Evolutionary conservation across 2,113 vertebrate genomes (phyloP).

Genomic region (Donacobius atricapilla): DNA sequence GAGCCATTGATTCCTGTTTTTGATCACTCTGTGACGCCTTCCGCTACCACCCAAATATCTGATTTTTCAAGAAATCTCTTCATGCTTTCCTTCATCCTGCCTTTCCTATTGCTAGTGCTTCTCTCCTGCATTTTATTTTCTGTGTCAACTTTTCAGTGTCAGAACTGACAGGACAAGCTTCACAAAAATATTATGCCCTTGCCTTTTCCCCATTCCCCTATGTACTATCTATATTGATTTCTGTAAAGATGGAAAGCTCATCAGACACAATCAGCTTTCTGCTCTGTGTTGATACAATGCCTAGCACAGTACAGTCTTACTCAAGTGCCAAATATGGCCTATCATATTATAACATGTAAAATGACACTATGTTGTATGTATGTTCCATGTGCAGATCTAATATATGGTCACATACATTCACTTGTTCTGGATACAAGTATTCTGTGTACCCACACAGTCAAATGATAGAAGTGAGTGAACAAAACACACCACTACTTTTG

Average conservation of each 20-base stretch:
- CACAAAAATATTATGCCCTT: not conserved
- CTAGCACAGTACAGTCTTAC: not conserved
- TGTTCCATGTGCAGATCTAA: not conserved
- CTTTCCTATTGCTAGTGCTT: not conserved
- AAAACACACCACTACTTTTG: not conserved
- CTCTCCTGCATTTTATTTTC: not conserved
- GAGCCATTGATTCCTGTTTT: not conserved
- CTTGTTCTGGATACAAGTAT: not conserved
- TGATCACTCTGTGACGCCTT: not conserved
- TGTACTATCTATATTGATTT: not conserved
- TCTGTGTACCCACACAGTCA: not conserved
- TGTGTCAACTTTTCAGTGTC: not conserved
- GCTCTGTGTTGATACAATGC: not conserved
- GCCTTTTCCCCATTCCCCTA: not conserved
- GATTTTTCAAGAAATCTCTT: not conserved
- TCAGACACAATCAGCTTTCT: not conserved
- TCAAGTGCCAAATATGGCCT: not conserved
- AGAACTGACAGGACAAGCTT: not conserved
- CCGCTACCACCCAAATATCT: not conserved
- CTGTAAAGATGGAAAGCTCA: not conserved
- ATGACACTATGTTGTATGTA: not conserved
- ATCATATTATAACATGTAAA: not conserved
- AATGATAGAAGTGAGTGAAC: not conserved
- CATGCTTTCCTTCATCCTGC: not conserved
- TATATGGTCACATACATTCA: fast-evolving